phyloP scores from a whole-genome alignment of 2,113 vertebrate species.

The Chlorodrepanis virens region DNA sequence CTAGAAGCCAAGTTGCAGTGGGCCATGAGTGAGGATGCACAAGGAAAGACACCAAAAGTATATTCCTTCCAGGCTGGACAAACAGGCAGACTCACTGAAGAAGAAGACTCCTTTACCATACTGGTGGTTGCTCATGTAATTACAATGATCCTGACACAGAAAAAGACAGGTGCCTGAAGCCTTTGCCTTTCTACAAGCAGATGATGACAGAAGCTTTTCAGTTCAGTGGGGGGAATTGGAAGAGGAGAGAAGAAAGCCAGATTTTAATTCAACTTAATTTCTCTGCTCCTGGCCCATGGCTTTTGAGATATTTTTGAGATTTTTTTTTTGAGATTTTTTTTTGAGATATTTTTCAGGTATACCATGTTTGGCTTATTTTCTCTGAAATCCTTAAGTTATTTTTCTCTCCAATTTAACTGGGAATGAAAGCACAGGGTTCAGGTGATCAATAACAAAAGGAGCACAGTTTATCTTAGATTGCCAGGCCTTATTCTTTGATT shows the following conservation, averaged over 20 bases:
- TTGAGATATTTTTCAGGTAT: neutral
- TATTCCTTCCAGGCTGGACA: neutral
- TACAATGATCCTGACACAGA: neutral
- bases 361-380: neutral
- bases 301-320: neutral
- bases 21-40: fast-evolving
- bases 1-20: neutral
- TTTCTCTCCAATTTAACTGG: neutral
- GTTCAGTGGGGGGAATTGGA: neutral
- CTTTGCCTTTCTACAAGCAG: neutral
- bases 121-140: neutral
- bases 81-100: neutral
- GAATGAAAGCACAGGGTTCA: neutral
- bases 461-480: neutral
- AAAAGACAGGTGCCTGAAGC: neutral
- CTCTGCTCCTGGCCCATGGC: neutral
- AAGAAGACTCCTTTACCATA: neutral
- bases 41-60: neutral
- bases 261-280: neutral
- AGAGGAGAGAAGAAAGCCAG: neutral
- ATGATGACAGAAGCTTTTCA: neutral
- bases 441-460: neutral
- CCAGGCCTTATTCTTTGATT: neutral
- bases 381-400: neutral
- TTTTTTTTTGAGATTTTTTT: neutral